Evolutionary conservation across 2,797 vertebrate genomes (phyloP), one percentile per base, ranked within the genome.

Genomic region (Sebastes oblongus): DNA sequence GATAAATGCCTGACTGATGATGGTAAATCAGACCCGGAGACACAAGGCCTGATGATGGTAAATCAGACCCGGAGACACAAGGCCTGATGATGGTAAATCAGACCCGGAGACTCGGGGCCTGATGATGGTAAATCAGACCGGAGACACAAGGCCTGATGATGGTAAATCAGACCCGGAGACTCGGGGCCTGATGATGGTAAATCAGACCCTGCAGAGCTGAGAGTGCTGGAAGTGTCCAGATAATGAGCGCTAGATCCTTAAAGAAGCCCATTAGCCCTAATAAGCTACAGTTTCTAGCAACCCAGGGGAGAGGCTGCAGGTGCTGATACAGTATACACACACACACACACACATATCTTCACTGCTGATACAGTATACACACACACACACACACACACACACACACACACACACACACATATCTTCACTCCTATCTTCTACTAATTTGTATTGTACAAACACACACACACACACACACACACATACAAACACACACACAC

Each of bases 181-280:
- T 0, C 2, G 64, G 25, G 46, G 58, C 8, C 9, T 29, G 0
- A 67, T 58, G 58, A 66, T 30, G 69, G 25, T 61, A 13, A 70
- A 66, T 70, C 60, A 65, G 75, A 81, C 20, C 16, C 66, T n/a
- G 34, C 29, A 24, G 70, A 79, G 82, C 80, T 4, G 36, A 67
- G 70, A 27, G 39, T 7, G 36, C 71, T 50, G 60, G 67, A 52
- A 74, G 65, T 13, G 55, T 46, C 64, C 75, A 36, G 24, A 81
- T 86, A 90, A 89, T 67, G 81, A 93, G 89, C 83, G n/a, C 54
- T 20, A 34, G 80, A 64, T 74, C 82, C 88, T 80, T 84, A 85
- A 79, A 90, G 73, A 83, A 86, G 64, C 86, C 89, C 90, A 90
- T 91, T 88, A 92, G 84, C 16, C 69, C 69, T 88, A 82, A 89